Conservation (phyloP, 1,140 invertebrate species). For the Drosophila carrolli region DNA sequence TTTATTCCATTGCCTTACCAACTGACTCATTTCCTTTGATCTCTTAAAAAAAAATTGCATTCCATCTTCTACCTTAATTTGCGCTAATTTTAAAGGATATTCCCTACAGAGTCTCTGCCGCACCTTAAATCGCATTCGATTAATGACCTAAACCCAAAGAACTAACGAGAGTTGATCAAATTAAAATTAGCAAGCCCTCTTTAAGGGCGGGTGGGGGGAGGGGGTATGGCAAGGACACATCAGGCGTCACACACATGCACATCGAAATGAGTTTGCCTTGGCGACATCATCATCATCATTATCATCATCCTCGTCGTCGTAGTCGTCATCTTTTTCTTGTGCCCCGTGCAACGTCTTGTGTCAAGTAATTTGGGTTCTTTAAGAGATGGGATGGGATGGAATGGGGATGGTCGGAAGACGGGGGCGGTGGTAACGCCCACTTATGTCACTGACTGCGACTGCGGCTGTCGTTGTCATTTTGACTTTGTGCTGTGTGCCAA, state of each 20-base stretch:
- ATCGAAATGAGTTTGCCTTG: slow-evolving; percentile 44
- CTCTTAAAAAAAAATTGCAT: background rate
- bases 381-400: background rate
- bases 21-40: background rate
- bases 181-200: slow-evolving; percentile 35
- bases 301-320: slow-evolving; percentile 10
- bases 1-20: too few species aligned
- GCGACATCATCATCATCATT: slow-evolving; percentile 24
- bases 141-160: slow-evolving; percentile 41
- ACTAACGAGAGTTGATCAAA: slow-evolving; percentile 46
- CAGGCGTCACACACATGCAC: slow-evolving; percentile 32
- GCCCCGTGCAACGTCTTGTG: slow-evolving; percentile 15
- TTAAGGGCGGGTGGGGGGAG: background rate
- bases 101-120: background rate
- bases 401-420: background rate
- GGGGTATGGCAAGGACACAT: slow-evolving; percentile 10
- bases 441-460: slow-evolving; percentile 43
- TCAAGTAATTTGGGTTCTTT: slow-evolving; percentile 41
- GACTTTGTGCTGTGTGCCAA: slow-evolving; percentile 52
- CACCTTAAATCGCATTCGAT: slow-evolving; percentile 21
- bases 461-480: slow-evolving; percentile 50
- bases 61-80: too few species aligned
- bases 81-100: background rate
- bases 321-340: slow-evolving; percentile 51
- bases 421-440: slow-evolving; percentile 25